A percentile compares a stretch with the other conserved stretches of the same genome.
Conservation (phyloP, 2,888 invertebrate genomes). For the Gisinianus flammeolus region DNA sequence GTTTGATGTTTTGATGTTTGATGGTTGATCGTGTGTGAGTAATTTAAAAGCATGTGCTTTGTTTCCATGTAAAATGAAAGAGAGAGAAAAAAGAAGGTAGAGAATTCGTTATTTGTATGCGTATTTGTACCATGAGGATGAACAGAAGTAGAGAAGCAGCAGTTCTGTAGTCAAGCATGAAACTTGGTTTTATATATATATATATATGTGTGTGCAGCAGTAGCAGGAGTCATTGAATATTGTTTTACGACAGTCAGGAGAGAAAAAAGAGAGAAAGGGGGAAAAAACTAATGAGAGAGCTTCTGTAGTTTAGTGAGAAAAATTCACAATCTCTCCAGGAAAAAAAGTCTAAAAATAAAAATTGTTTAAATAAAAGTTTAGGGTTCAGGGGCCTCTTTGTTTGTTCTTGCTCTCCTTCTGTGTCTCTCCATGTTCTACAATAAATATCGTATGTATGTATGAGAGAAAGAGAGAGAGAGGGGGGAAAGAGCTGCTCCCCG, state of each 20-base stretch:
- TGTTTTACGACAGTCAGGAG: background rate
- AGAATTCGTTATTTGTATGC: background rate
- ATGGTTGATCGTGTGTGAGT: too few relatives aligned
- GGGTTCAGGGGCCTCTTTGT: slow-evolving; percentile 31
- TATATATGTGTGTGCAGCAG: too few relatives aligned
- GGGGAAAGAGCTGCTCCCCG: too few relatives aligned
- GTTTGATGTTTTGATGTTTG: too few relatives aligned
- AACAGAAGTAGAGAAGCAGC: background rate
- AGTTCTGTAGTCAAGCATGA: background rate
- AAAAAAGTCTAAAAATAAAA: slow-evolving; percentile 30
- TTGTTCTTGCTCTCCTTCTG: background rate
- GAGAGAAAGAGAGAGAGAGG: background rate
- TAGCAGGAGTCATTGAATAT: background rate
- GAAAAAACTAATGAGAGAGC: background rate
- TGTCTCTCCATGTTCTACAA: too few relatives aligned
- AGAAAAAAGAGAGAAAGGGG: background rate
- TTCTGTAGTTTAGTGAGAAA: background rate
- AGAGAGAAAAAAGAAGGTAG: slow-evolving; percentile 1
- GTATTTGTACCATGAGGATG: background rate
- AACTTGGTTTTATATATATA: too few relatives aligned
- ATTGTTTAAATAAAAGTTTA: slow-evolving; percentile 38
- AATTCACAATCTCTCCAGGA: slow-evolving; percentile 2
- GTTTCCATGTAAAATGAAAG: background rate
- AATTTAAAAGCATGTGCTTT: too few relatives aligned
- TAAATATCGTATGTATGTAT: too few relatives aligned